Percentiles rank a stretch among this genome's conserved stretches.
Conservation (phyloP, 2,113 vertebrate species). For the Chionomys nivalis region DNA sequence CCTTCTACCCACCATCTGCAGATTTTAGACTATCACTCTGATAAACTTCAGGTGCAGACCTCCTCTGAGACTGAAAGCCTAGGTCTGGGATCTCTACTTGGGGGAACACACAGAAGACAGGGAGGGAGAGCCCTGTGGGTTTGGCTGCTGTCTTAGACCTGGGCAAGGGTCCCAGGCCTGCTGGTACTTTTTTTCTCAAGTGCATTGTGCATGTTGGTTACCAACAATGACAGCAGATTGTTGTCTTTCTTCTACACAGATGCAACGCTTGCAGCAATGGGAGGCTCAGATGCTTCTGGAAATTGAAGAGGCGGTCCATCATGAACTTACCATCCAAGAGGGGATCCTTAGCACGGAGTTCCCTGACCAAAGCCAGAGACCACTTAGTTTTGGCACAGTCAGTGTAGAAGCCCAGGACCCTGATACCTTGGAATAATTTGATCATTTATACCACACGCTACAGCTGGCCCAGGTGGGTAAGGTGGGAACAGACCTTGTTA, state of each 20-base stretch:
- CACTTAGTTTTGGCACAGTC: neutral
- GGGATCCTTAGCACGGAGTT: accelerated
- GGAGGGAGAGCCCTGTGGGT: accelerated
- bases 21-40: neutral
- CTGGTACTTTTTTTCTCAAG: neutral
- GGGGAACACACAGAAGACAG: neutral
- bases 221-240: accelerated
- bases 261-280: conserved; percentile 55
- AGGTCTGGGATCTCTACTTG: neutral
- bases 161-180: accelerated
- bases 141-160: neutral
- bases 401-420: neutral
- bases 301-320: conserved; percentile 67
- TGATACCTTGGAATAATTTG: neutral
- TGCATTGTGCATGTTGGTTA: neutral
- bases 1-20: neutral
- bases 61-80: neutral
- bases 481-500: no score
- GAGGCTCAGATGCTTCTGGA: conserved; percentile 55
- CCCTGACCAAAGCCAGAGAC: neutral
- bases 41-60: neutral
- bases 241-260: conserved; percentile 26
- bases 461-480: neutral
- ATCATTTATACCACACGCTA: neutral
- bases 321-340: conserved; percentile 64